phyloP scores from a whole-genome alignment of 2,113 vertebrate genomes.

The Eonycteris spelaea region DNA sequence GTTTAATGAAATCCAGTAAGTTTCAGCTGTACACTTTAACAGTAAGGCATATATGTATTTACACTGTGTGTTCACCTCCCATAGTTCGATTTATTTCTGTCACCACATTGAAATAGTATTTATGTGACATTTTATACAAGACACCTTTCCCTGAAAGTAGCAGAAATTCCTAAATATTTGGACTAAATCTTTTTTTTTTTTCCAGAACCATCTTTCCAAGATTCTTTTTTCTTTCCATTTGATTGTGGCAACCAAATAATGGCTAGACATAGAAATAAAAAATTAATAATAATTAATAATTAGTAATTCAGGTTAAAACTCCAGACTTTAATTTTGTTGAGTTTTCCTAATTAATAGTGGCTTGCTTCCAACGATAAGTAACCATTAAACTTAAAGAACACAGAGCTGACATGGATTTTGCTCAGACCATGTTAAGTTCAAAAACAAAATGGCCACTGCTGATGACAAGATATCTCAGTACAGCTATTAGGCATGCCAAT shows the following conservation, averaged over 20 bases:
- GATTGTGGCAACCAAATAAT: not conserved
- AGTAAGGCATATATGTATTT: too few relatives aligned
- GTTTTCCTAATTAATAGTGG: conserved; percentile 36
- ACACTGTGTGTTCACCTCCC: too few relatives aligned
- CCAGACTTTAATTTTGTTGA: conserved; percentile 64
- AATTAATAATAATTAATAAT: not conserved
- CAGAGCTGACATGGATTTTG: conserved; percentile 13
- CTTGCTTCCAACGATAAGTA: conserved; percentile 34
- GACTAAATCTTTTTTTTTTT: not conserved
- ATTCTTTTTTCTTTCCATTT: not conserved
- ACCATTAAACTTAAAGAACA: conserved; percentile 44
- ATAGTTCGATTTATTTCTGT: too few relatives aligned
- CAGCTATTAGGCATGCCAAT: not conserved
- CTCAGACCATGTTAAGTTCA: not conserved
- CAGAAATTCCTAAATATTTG: not conserved
- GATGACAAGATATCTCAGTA: conserved; percentile 36
- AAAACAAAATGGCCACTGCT: not conserved
- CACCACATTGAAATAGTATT: not conserved
- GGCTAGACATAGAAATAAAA: not conserved
- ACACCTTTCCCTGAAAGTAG: not conserved
- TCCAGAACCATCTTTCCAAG: not conserved
- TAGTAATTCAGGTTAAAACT: not conserved
- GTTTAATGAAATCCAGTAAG: too few relatives aligned
- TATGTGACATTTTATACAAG: not conserved
- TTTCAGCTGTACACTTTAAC: too few relatives aligned